A percentile compares a stretch with the other conserved stretches of the same genome.
phyloP scores from a whole-genome alignment of 1,140 invertebrate genomes.

The Aricia agestis region DNA sequence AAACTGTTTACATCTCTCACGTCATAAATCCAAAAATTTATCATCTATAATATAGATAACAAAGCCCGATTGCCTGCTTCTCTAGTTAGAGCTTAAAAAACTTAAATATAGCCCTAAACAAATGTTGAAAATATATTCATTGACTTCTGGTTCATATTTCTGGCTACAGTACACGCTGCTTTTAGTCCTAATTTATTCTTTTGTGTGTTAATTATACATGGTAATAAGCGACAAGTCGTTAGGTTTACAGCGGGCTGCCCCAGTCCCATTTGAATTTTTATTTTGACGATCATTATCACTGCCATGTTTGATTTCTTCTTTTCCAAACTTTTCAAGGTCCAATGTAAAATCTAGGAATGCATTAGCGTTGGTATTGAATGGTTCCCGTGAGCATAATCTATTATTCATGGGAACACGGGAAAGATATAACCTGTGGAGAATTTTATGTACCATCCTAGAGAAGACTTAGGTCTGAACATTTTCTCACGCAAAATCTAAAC shows the following conservation, averaged over 20 bases:
- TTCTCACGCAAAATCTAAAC: background rate
- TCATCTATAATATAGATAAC: too few species aligned
- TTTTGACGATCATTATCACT: background rate
- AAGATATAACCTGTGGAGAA: constrained; percentile 23
- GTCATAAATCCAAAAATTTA: too few species aligned
- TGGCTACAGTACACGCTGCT: background rate
- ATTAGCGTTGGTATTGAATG: background rate
- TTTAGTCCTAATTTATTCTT: constrained; percentile 31
- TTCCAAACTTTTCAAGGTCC: background rate
- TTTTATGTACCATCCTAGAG: constrained; percentile 20
- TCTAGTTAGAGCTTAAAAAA: too few species aligned
- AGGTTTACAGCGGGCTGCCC: background rate
- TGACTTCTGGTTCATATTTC: background rate
- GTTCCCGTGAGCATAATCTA: constrained; percentile 17
- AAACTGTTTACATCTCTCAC: too few species aligned
- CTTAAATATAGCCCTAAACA: background rate
- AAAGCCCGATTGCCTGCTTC: too few species aligned
- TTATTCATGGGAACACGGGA: constrained; percentile 24
- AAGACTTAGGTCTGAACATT: background rate
- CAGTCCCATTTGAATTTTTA: background rate
- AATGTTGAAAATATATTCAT: background rate
- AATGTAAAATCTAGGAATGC: background rate
- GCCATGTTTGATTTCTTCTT: too few species aligned
- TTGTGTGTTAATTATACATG: constrained; percentile 39
- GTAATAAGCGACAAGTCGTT: constrained; percentile 27